These are phyloP conservation scores for Ptyas mucosa DNA, from an alignment of 2,113 vertebrate species.

Conservation along the genomic window DNA sequence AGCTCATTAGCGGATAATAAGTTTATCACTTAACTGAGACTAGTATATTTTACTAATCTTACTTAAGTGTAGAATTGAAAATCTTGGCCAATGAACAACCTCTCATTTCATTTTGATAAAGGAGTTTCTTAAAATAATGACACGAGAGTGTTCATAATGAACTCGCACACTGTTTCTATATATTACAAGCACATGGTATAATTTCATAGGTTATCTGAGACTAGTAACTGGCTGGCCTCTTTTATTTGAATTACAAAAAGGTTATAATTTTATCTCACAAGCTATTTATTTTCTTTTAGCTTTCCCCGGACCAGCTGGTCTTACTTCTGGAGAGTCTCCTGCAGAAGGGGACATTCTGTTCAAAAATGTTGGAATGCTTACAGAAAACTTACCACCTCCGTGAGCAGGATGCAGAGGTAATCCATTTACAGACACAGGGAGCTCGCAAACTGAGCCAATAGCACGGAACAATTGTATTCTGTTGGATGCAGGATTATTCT, in stretches of 20 bases:
- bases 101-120: background rate
- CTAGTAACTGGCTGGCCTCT: background rate
- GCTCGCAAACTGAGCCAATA: fast-evolving
- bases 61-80: conserved; percentile 36
- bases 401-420: conserved; percentile 89
- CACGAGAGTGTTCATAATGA: background rate
- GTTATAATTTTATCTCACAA: conserved; percentile 24
- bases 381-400: conserved; percentile 76
- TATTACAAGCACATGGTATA: background rate
- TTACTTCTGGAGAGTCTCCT: conserved; percentile 89
- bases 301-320: conserved; percentile 87
- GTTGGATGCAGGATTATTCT: background rate
- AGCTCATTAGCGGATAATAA: conserved; percentile 29
- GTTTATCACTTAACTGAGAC: conserved; percentile 31
- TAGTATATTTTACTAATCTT: conserved; percentile 29
- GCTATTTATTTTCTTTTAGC: conserved; percentile 69
- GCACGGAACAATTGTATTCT: background rate
- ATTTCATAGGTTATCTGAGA: background rate
- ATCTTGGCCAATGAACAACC: background rate
- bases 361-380: conserved; percentile 68
- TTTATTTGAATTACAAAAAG: conserved; percentile 35
- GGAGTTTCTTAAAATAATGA: conserved; percentile 10
- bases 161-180: background rate
- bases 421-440: background rate
- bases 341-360: conserved; percentile 77